phyloP scores from a whole-genome alignment of 1,140 invertebrate genomes.

The Dufourea novaeangliae region DNA sequence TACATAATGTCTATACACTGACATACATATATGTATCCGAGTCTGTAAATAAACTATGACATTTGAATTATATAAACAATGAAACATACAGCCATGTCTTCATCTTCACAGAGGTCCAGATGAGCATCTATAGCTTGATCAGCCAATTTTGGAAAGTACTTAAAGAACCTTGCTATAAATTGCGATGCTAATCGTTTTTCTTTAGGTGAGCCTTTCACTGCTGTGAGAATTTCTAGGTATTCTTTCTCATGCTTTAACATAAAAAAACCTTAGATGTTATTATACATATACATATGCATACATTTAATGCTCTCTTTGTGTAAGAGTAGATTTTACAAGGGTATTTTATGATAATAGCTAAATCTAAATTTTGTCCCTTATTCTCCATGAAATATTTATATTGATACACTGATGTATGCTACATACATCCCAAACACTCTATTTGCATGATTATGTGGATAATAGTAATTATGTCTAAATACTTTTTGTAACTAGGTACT shows the following conservation, averaged over 20 bases:
- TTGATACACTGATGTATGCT: too few species aligned
- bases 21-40: neutral
- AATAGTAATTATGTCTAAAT: too few species aligned
- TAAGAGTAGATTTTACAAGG: too few species aligned
- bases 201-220: constrained; percentile 92
- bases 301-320: neutral
- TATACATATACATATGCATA: neutral
- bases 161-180: constrained; percentile 97
- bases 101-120: constrained; percentile 97
- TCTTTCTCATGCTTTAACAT: constrained; percentile 92
- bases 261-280: constrained; percentile 12
- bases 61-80: neutral
- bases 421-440: too few species aligned
- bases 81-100: constrained; percentile 91
- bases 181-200: constrained; percentile 97
- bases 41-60: neutral
- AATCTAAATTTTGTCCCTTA: too few species aligned
- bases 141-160: constrained; percentile 92
- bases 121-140: constrained; percentile 95
- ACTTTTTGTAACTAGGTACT: too few species aligned
- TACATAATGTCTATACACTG: neutral
- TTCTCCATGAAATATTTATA: too few species aligned
- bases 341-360: too few species aligned
- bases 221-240: constrained; percentile 92
- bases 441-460: too few species aligned